Conservation (phyloP, 2,888 invertebrate species). For the Neoascia interrupta region DNA sequence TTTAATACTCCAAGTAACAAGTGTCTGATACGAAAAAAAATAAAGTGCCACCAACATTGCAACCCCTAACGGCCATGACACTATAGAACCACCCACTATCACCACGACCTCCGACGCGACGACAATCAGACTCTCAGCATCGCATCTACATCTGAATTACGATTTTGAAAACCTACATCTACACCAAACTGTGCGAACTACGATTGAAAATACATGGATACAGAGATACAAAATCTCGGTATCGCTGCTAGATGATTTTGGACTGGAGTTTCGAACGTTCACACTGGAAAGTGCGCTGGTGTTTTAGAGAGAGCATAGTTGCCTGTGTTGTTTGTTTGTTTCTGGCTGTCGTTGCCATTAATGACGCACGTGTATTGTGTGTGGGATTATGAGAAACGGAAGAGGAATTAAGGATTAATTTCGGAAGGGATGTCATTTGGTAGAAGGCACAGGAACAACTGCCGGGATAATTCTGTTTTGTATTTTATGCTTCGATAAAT, state of each 20-base stretch:
- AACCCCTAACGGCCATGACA: background rate
- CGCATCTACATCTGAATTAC: background rate
- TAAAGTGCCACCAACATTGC: background rate
- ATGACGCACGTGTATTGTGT: conserved; percentile 73
- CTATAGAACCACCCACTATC: background rate
- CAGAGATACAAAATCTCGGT: conserved; percentile 9
- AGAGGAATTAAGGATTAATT: conserved; percentile 80
- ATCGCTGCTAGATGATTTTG: conserved; percentile 12
- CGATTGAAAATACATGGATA: conserved; percentile 19
- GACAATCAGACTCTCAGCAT: background rate
- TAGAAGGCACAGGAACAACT: conserved; percentile 71
- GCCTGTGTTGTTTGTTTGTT: conserved; percentile 44
- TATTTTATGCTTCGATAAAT: conserved; percentile 74
- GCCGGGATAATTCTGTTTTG: conserved; percentile 79
- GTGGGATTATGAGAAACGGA: conserved; percentile 79
- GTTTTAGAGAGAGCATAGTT: conserved; percentile 4
- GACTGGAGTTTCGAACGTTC: conserved; percentile 4
- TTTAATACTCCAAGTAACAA: background rate
- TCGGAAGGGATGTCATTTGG: conserved; percentile 79
- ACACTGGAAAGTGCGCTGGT: background rate
- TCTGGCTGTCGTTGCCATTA: conserved; percentile 56
- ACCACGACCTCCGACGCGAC: background rate
- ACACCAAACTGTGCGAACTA: conserved; percentile 15
- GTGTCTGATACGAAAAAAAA: background rate
- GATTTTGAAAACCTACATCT: conserved; percentile 1